Evolutionary conservation across 2,797 vertebrate genomes (phyloP).

Genomic region (Prunella strophiata): DNA sequence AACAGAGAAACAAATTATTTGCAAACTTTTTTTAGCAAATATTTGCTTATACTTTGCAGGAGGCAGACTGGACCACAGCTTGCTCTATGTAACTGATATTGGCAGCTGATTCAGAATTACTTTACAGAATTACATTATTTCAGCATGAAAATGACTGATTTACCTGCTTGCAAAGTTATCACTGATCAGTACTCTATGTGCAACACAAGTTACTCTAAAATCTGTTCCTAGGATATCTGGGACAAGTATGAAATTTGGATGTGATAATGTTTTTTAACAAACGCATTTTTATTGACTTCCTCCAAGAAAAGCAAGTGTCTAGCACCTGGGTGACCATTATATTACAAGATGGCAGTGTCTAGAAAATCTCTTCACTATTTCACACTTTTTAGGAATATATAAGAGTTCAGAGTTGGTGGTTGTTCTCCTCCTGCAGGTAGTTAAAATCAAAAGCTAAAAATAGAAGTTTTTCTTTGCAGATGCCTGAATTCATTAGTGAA

Average conservation of each 20-base stretch:
- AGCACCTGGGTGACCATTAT: neutral
- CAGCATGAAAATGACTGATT: neutral
- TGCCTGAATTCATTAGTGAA: neutral
- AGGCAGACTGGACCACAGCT: neutral
- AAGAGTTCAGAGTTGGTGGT: neutral
- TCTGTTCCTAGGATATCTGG: neutral
- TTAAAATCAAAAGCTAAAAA: neutral
- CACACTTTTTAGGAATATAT: neutral
- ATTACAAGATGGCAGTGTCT: neutral
- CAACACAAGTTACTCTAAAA: neutral
- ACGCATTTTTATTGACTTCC: neutral
- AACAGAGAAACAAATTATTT: neutral
- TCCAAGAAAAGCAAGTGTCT: neutral
- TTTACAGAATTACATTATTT: neutral
- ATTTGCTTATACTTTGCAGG: neutral
- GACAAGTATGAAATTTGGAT: neutral
- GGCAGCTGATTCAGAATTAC: neutral
- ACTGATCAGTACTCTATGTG: neutral
- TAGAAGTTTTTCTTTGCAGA: neutral
- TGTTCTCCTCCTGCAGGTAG: neutral
- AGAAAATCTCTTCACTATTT: neutral
- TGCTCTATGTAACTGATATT: neutral
- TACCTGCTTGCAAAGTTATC: neutral
- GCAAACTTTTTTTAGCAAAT: neutral
- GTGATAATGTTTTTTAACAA: neutral